Evolutionary conservation across 2,888 invertebrate species (phyloP).

Genomic region (Ornithoptera priamus): DNA sequence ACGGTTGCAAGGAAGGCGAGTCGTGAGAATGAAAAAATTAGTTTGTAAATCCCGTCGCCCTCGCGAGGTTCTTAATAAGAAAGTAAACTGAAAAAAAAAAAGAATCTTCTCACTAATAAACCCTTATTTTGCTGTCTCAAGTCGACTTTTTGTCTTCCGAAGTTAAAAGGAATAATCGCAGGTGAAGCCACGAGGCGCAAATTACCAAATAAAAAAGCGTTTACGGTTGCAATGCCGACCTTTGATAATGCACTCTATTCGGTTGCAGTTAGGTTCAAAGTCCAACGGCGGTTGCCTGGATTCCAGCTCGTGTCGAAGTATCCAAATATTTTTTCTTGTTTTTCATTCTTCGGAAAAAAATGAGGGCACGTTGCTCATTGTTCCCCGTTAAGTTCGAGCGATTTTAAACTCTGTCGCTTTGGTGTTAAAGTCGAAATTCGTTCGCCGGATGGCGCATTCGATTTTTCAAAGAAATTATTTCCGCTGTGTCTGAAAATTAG

Average conservation of each 20-base stretch:
- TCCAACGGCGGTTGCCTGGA: conserved; percentile 10
- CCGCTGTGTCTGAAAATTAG: conserved; percentile 31
- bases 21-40: background rate
- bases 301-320: conserved; percentile 29
- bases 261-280: conserved; percentile 13
- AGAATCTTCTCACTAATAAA: conserved; percentile 25
- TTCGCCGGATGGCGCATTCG: conserved; percentile 4
- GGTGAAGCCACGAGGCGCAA: conserved; percentile 31
- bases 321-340: conserved; percentile 30
- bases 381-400: conserved; percentile 19
- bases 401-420: conserved; percentile 13
- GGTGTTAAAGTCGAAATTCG: conserved; percentile 16
- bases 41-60: background rate
- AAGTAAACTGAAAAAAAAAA: conserved; percentile 17
- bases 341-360: conserved; percentile 28
- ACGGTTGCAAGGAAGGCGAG: background rate
- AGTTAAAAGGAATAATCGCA: conserved; percentile 31
- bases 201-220: conserved; percentile 30
- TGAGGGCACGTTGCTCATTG: conserved; percentile 29
- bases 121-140: conserved; percentile 30
- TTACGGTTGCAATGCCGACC: background rate
- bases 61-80: conserved; percentile 12
- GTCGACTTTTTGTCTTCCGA: conserved; percentile 28
- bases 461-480: conserved; percentile 31
- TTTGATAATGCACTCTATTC: background rate